Percentiles rank a stretch among this genome's conserved stretches.
phyloP scores from a whole-genome alignment of 1,140 invertebrate species.

The Harlomillsia oculata region DNA sequence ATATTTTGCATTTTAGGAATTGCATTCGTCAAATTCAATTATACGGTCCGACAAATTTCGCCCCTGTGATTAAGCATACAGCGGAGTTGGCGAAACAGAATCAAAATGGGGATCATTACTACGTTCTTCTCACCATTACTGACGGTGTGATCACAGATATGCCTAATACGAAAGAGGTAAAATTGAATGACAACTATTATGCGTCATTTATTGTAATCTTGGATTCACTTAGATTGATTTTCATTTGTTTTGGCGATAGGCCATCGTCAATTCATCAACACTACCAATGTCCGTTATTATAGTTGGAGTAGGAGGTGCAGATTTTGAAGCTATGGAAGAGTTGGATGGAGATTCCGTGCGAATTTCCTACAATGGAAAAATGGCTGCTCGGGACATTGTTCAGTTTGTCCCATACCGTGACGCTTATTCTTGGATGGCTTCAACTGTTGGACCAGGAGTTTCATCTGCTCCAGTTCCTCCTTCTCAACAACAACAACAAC shows the following conservation, averaged over 20 bases:
- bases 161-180: conserved; percentile 49
- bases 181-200: neutral
- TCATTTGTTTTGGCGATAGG: conserved; percentile 37
- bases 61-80: conserved; percentile 53
- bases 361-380: conserved; percentile 41
- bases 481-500: neutral
- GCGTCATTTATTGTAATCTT: neutral
- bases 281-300: conserved; percentile 55
- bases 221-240: neutral
- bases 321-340: conserved; percentile 51
- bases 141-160: conserved; percentile 61
- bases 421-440: conserved; percentile 28
- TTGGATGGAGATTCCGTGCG: conserved; percentile 51
- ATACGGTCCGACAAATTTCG: conserved; percentile 57
- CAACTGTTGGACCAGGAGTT: conserved; percentile 25
- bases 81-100: conserved; percentile 42
- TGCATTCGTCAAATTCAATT: conserved; percentile 40
- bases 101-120: conserved; percentile 50
- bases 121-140: conserved; percentile 55
- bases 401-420: conserved; percentile 33
- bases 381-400: conserved; percentile 40
- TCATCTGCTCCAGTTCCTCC: neutral
- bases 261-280: conserved; percentile 46
- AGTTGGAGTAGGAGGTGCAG: conserved; percentile 49
- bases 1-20: conserved; percentile 36